Evolutionary conservation across 2,113 vertebrate genomes (phyloP).

Genomic region (Sander vitreus): DNA sequence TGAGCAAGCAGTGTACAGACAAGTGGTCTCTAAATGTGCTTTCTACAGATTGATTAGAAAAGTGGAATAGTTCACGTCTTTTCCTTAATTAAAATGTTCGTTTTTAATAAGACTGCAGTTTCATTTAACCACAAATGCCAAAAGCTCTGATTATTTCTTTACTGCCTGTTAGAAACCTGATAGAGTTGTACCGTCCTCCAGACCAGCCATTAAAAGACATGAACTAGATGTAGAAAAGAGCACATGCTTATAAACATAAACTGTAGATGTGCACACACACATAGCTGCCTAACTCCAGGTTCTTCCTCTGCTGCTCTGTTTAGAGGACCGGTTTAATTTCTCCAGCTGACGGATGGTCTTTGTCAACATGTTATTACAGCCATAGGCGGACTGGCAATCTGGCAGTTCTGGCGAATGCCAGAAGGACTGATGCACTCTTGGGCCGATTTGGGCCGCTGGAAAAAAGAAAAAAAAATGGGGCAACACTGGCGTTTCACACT

Average conservation of each 20-base stretch:
- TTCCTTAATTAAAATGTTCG: constrained; percentile 21
- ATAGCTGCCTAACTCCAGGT: neutral
- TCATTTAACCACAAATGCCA: neutral
- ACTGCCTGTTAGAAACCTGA: neutral
- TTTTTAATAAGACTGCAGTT: constrained; percentile 5
- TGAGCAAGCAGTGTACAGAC: constrained; percentile 39
- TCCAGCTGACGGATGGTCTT: constrained; percentile 58
- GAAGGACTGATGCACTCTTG: no score
- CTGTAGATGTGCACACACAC: neutral
- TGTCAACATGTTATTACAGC: constrained; percentile 65
- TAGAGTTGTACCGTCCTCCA: neutral
- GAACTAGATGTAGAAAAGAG: neutral
- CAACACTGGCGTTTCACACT: no score
- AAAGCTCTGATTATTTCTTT: neutral
- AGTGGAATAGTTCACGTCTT: constrained; percentile 6
- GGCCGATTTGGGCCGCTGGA: no score
- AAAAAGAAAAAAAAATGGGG: no score
- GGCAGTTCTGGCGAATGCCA: no score
- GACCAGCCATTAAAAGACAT: neutral
- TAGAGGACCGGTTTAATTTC: constrained; percentile 62
- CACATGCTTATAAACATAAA: neutral
- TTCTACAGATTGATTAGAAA: constrained; percentile 29
- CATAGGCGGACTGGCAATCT: no score
- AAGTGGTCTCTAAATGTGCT: constrained; percentile 26
- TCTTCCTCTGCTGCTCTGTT: constrained; percentile 43